A percentile compares a stretch with the other conserved stretches of the same genome.
Conservation (phyloP, 2,888 invertebrate genomes). For the Agrochola lychnidis region DNA sequence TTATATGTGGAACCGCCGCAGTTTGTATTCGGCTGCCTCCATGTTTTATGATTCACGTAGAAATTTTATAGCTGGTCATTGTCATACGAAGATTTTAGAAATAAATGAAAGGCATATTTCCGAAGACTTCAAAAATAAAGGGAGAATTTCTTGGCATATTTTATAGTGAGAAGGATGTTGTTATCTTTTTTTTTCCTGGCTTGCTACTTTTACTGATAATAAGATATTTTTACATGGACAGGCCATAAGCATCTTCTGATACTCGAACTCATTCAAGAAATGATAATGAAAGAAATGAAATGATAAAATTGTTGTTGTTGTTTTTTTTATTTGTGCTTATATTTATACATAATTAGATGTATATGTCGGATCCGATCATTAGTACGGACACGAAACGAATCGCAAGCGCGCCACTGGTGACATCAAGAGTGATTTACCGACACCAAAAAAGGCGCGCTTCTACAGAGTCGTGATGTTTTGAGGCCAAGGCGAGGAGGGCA, state of each 20-base stretch:
- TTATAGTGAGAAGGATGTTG: neutral
- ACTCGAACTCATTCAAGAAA: neutral
- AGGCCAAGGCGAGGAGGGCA: too few species aligned
- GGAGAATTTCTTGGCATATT: neutral
- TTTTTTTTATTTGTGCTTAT: too few species aligned
- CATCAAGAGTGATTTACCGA: too few species aligned
- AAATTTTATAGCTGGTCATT: constrained; percentile 51
- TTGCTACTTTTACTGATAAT: too few species aligned
- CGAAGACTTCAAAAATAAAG: constrained; percentile 17
- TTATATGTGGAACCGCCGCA: neutral
- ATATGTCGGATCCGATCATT: too few species aligned
- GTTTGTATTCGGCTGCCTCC: constrained; percentile 14
- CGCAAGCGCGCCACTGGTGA: too few species aligned
- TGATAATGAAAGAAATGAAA: neutral
- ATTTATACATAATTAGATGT: too few species aligned
- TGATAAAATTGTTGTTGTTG: too few species aligned
- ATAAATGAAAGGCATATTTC: neutral
- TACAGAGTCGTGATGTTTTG: too few species aligned
- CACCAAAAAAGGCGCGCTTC: too few species aligned
- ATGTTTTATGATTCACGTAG: constrained; percentile 51
- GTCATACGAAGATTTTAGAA: constrained; percentile 31
- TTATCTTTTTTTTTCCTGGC: too few species aligned
- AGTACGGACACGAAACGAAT: too few species aligned
- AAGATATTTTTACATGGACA: neutral
- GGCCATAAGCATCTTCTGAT: neutral